Evolutionary conservation across 2,113 vertebrate genomes (phyloP).

Genomic region (Lates calcarifer): DNA sequence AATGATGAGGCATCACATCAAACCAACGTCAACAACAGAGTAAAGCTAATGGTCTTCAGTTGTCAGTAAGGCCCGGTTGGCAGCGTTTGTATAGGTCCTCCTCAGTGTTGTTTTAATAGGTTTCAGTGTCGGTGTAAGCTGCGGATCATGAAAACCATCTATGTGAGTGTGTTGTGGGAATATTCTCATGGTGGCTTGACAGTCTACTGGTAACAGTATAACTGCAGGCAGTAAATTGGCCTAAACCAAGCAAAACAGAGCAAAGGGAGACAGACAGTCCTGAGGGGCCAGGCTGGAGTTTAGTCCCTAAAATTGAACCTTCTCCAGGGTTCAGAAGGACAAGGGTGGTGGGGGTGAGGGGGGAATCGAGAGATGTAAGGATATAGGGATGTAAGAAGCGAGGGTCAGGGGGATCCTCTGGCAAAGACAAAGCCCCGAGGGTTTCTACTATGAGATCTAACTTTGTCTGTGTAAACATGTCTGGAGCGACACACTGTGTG

Average conservation of each 20-base stretch:
- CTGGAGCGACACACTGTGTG: slow-evolving; percentile 62
- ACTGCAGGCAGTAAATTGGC: slow-evolving; percentile 66
- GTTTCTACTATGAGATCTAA: slow-evolving; percentile 65
- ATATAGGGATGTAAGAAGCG: slow-evolving; percentile 15
- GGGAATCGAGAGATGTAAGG: slow-evolving; percentile 30
- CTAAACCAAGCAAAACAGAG: slow-evolving; percentile 68
- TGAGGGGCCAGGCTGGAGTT: slow-evolving; percentile 62
- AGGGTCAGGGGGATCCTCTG: slow-evolving; percentile 41
- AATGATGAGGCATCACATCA: slow-evolving; percentile 45
- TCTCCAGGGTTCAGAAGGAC: slow-evolving; percentile 57
- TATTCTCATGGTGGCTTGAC: slow-evolving; percentile 52
- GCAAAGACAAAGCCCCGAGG: slow-evolving; percentile 55
- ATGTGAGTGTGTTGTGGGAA: slow-evolving; percentile 54
- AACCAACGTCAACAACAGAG: slow-evolving; percentile 25
- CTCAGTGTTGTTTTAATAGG: slow-evolving; percentile 54
- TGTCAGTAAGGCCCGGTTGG: slow-evolving; percentile 49
- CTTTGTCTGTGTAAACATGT: slow-evolving; percentile 75
- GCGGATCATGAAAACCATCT: slow-evolving; percentile 30
- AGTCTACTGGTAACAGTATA: slow-evolving; percentile 49
- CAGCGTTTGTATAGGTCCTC: neutral
- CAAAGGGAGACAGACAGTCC: slow-evolving; percentile 55
- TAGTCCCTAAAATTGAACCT: slow-evolving; percentile 67
- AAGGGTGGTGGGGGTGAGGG: too few relatives aligned
- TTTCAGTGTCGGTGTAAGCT: slow-evolving; percentile 40
- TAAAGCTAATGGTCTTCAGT: slow-evolving; percentile 26